Percentiles rank a stretch among this genome's conserved stretches.
Evolutionary conservation across 2,797 vertebrate species (phyloP).

Genomic region (Lithobates sylvaticus): DNA sequence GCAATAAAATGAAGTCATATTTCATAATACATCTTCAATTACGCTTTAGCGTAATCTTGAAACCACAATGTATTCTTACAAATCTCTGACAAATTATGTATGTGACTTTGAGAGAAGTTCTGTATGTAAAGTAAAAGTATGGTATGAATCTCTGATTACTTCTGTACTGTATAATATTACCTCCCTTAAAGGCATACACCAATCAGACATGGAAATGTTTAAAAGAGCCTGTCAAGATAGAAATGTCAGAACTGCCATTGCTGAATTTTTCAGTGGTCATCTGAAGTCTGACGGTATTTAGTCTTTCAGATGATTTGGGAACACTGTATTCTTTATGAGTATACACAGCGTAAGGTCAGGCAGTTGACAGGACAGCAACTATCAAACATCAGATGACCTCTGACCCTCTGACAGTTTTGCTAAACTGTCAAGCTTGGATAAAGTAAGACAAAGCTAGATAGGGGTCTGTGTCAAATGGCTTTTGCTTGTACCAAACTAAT

Average conservation of each 20-base stretch:
- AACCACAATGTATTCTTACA: conserved; percentile 32
- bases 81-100: conserved; percentile 38
- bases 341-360: neutral
- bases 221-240: neutral
- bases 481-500: no score
- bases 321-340: no score
- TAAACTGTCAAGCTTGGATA: no score
- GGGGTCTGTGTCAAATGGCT: no score
- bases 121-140: conserved; percentile 8
- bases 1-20: conserved; percentile 51
- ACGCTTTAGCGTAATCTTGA: conserved; percentile 27
- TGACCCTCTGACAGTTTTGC: no score
- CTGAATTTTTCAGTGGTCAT: neutral
- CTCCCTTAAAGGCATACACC: neutral
- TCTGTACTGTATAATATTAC: neutral
- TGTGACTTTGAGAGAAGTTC: conserved; percentile 34
- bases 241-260: neutral
- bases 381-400: no score
- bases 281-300: no score
- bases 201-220: neutral
- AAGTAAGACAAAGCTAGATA: no score
- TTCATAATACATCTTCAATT: conserved; percentile 40
- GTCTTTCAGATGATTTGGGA: no score
- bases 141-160: neutral
- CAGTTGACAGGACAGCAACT: neutral